A percentile compares a stretch with the other conserved stretches of the same genome.
Conservation (phyloP, 2,888 invertebrate genomes). For the Lasioglossum morio region DNA sequence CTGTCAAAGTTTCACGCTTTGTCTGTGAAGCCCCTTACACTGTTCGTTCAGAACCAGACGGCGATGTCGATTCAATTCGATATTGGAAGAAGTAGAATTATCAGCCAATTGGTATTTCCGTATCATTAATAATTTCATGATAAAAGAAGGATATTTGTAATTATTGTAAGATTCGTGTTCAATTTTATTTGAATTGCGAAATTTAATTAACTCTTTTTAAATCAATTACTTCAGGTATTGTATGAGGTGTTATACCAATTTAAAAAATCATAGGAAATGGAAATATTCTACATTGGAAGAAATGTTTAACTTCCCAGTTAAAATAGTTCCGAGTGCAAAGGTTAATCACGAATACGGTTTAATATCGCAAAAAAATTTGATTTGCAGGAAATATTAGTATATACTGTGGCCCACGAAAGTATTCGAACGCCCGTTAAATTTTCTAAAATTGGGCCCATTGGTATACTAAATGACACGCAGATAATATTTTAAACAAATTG, state of each 20-base stretch:
- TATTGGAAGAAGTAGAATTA: not conserved
- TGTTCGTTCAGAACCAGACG: not conserved
- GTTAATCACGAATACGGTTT: not conserved
- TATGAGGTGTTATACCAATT: too few relatives aligned
- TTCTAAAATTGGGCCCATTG: too few relatives aligned
- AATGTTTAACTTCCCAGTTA: too few relatives aligned
- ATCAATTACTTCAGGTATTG: too few relatives aligned
- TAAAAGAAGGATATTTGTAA: not conserved
- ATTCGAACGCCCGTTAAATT: too few relatives aligned
- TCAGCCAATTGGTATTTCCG: not conserved
- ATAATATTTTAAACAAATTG: too few relatives aligned
- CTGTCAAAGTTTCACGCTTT: conserved; percentile 1
- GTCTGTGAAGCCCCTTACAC: not conserved
- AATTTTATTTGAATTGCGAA: not conserved
- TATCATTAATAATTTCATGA: not conserved
- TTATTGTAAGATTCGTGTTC: not conserved
- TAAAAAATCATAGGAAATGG: too few relatives aligned
- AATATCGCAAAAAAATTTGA: not conserved
- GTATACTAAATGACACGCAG: too few relatives aligned
- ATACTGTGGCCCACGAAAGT: too few relatives aligned
- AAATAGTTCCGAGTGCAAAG: too few relatives aligned
- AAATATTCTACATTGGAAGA: too few relatives aligned
- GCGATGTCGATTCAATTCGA: not conserved
- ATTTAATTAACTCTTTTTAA: too few relatives aligned
- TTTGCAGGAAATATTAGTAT: not conserved